Evolutionary conservation across 2,797 vertebrate genomes (phyloP).

Genomic region (Artibeus jamaicensis): DNA sequence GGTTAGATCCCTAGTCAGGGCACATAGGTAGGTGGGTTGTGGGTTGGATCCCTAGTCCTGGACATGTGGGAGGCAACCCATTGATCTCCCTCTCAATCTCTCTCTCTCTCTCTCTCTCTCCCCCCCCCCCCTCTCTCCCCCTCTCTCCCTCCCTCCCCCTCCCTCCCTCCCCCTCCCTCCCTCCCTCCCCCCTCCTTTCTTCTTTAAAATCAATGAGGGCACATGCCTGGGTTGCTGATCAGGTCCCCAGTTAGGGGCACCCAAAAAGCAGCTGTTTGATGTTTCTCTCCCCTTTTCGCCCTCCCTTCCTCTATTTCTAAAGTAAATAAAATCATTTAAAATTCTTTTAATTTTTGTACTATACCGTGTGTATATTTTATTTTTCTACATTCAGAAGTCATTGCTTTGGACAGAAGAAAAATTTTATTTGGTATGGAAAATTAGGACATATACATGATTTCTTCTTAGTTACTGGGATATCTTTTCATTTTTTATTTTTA

Average conservation of each 20-base stretch:
- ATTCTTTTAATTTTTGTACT: background rate
- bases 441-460: constrained; percentile 31
- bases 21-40: background rate
- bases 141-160: too few relatives aligned
- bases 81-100: background rate
- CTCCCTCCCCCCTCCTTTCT: too few relatives aligned
- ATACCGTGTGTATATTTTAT: background rate
- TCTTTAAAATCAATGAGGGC: background rate
- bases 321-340: background rate
- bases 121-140: too few relatives aligned
- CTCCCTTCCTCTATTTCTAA: background rate
- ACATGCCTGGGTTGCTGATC: background rate
- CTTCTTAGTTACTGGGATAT: background rate
- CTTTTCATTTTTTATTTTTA: background rate
- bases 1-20: background rate
- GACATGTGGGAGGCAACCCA: background rate
- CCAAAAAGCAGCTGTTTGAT: background rate
- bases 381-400: background rate
- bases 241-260: background rate
- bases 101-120: too few relatives aligned
- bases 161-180: background rate
- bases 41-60: too few relatives aligned
- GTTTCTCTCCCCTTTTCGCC: background rate
- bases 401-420: background rate
- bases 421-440: background rate